These are phyloP conservation scores for Scophthalmus maximus DNA, from an alignment of 2,113 vertebrate genomes.

Conservation along the genomic window DNA sequence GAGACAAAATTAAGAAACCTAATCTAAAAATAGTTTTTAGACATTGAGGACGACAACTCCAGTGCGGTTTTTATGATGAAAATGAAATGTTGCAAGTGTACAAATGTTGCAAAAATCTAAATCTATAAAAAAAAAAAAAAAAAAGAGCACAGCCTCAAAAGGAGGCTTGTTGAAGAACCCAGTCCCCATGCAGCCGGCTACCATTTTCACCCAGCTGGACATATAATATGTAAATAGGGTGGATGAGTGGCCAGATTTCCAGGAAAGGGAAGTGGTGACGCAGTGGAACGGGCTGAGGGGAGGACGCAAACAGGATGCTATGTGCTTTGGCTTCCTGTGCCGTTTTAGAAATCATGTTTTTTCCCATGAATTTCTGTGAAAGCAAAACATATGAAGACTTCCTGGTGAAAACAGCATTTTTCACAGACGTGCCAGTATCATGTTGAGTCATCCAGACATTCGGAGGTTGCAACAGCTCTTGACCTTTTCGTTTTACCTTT, in stretches of 20 bases:
- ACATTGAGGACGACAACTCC: background rate
- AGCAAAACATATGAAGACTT: constrained; percentile 23
- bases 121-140: background rate
- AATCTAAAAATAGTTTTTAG: background rate
- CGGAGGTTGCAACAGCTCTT: constrained; percentile 15
- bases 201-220: background rate
- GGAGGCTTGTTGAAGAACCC: background rate
- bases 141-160: background rate
- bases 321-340: constrained; percentile 81
- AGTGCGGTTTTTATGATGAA: background rate
- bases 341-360: constrained; percentile 71
- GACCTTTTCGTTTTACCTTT: constrained; percentile 15
- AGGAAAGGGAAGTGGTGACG: constrained; percentile 84
- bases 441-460: constrained; percentile 8
- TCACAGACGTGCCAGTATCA: background rate
- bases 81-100: background rate
- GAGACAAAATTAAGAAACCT: no score
- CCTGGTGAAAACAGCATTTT: background rate
- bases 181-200: background rate
- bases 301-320: constrained; percentile 84
- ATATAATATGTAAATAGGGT: constrained; percentile 71
- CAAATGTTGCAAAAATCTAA: background rate
- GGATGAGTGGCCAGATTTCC: constrained; percentile 78
- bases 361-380: constrained; percentile 69
- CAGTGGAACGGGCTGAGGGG: constrained; percentile 71